Evolutionary conservation across 2,113 vertebrate species (phyloP), one percentile per base, ranked within the genome.

Genomic region (Odontesthes bonariensis): DNA sequence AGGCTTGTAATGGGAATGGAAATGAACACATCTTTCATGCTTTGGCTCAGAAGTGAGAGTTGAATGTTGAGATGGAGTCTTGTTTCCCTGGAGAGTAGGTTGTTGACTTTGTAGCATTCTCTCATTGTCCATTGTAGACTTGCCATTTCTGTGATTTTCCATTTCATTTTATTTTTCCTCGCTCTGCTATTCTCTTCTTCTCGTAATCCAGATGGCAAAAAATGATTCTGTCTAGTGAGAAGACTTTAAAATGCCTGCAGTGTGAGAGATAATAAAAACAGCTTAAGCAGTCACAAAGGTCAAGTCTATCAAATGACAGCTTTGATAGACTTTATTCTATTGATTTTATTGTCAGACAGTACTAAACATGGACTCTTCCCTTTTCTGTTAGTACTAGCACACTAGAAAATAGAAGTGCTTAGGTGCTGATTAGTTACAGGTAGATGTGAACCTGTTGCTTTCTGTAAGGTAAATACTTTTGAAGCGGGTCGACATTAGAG

Each of bases 1-100:
- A 88, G 87, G 84, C 84, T 89, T 88, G 90, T 90, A 93, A 92
- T 91, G 85, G 84, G 87, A 88, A 90, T 84, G 89, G 85, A 92
- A 92, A 92, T 92, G 85, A 93, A 91, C 83, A 83, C 85, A 88
- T 91, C 82, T 87, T 88, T 88, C 83, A 88, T 86, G 86, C 86
- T 87, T 86, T 81, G 88, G 87, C 68, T 90, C 46, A 86, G 84
- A 82, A 85, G 81, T 74, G 76, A 75, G 77, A 70, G 81, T 72
- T 70, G 73, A 75, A 85, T 83, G 76, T 76, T 65, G 76, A 89
- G 81, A 86, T 78, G 75, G 73, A 85, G 79, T 20, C 73, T 81
- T 64, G 81, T 88, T 83, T 87, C 78, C 78, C 71, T 58, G 3
- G 68, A 89, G 88, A 86, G 77, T 5, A 73, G 73, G 38, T 67